These are phyloP conservation scores for Phyllopteryx taeniolatus DNA, from an alignment of 2,113 vertebrate species.

Conservation along the genomic window DNA sequence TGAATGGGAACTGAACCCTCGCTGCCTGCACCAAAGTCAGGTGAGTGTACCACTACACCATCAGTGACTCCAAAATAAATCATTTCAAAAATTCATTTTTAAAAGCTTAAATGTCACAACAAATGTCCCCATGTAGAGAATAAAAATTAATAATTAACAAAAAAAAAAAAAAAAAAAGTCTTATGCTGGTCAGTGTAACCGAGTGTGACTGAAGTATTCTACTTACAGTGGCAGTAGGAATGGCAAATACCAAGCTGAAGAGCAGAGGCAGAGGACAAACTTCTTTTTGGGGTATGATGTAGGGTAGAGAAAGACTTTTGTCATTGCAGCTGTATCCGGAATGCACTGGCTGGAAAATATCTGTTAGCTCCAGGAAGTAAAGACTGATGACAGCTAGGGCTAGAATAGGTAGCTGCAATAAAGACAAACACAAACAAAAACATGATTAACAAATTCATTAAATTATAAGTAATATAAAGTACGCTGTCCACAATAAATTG, in stretches of 20 bases:
- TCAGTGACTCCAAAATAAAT: not conserved
- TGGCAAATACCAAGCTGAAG: slow-evolving; percentile 91
- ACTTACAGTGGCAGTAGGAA: slow-evolving; percentile 84
- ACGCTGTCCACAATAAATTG: not conserved
- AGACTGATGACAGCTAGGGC: slow-evolving; percentile 93
- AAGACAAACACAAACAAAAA: slow-evolving; percentile 14
- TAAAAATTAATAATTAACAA: too few relatives aligned
- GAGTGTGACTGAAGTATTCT: not conserved
- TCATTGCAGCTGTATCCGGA: slow-evolving; percentile 93
- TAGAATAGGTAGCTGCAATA: slow-evolving; percentile 84
- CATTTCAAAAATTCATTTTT: too few relatives aligned
- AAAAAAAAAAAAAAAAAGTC: too few relatives aligned
- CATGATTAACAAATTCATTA: not conserved
- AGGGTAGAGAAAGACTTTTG: slow-evolving; percentile 90
- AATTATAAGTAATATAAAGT: not conserved
- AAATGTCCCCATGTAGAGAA: too few relatives aligned
- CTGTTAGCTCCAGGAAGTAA: slow-evolving; percentile 92
- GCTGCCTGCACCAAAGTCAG: too few relatives aligned
- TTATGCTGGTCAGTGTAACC: not conserved
- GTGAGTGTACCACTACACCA: too few relatives aligned
- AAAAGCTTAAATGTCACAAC: too few relatives aligned
- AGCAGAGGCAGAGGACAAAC: slow-evolving; percentile 88
- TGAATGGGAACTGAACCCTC: too few relatives aligned
- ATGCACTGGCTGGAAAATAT: slow-evolving; percentile 93
- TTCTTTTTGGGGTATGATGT: slow-evolving; percentile 87